Evolutionary conservation across 2,113 vertebrate genomes (phyloP).

Genomic region (Tursiops truncatus): DNA sequence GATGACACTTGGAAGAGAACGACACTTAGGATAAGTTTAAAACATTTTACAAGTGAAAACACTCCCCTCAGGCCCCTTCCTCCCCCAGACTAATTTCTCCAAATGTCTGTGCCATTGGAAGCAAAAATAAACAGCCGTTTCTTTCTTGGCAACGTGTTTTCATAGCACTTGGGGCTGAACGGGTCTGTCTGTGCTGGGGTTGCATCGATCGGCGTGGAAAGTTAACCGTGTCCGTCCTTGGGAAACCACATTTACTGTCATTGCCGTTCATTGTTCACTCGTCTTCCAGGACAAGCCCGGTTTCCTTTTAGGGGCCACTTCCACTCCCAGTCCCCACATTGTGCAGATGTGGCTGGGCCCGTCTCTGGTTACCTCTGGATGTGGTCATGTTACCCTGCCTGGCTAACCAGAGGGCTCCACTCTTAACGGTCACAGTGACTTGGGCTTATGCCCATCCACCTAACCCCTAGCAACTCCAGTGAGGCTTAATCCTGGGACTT

Average conservation of each 20-base stretch:
- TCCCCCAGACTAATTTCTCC: not conserved
- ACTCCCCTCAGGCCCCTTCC: not conserved
- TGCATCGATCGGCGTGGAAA: rapidly evolving
- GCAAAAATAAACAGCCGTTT: not conserved
- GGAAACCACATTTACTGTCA: not conserved
- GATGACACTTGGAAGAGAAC: not conserved
- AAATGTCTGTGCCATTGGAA: not conserved
- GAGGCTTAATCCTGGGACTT: not conserved
- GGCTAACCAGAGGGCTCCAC: not conserved
- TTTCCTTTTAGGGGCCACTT: not conserved
- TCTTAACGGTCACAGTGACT: rapidly evolving
- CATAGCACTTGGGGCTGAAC: not conserved
- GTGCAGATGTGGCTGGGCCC: not conserved
- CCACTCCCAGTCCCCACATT: no score
- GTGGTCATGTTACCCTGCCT: rapidly evolving
- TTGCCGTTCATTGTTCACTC: rapidly evolving
- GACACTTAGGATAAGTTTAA: conserved; percentile 4
- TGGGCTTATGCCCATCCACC: not conserved
- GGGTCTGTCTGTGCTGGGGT: not conserved
- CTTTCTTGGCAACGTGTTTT: not conserved
- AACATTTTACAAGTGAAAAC: conserved; percentile 35
- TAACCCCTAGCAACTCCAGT: not conserved
- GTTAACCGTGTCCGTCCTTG: not conserved
- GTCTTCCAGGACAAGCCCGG: not conserved
- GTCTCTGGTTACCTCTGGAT: not conserved